Percentiles rank a stretch among this genome's conserved stretches.
Conservation (phyloP, 2,113 vertebrate species). For the Osmerus mordax region DNA sequence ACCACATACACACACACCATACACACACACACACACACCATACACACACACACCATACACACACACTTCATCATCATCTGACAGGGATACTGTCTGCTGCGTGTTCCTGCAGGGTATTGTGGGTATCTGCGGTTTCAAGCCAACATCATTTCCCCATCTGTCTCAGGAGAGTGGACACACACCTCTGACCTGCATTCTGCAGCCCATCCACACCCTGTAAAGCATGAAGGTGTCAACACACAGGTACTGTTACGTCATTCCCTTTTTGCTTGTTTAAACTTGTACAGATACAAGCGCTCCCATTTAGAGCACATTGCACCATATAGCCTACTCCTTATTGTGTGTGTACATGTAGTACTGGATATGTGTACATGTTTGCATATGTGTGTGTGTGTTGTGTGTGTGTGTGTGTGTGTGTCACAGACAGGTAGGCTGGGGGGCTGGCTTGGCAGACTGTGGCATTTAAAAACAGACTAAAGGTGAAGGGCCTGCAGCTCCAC, state of each 20-base stretch:
- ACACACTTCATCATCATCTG: constrained; percentile 39
- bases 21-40: too few species aligned
- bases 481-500: background rate
- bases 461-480: background rate
- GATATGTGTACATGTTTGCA: background rate
- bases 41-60: background rate
- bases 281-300: too few species aligned
- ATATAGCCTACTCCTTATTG: background rate
- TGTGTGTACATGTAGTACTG: background rate
- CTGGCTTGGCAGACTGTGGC: background rate
- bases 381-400: background rate
- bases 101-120: constrained; percentile 22
- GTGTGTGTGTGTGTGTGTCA: background rate
- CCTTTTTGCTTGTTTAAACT: background rate
- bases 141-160: background rate
- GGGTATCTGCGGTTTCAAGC: constrained; percentile 25
- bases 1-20: too few species aligned
- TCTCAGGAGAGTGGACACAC: background rate
- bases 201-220: background rate
- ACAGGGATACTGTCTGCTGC: constrained; percentile 39
- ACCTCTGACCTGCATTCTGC: background rate
- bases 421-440: too few species aligned
- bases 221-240: background rate
- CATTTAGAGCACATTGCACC: too few species aligned
- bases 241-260: background rate